These are phyloP conservation scores for Etia nguti DNA, from an alignment of 2,113 vertebrate genomes.

Conservation along the genomic window DNA sequence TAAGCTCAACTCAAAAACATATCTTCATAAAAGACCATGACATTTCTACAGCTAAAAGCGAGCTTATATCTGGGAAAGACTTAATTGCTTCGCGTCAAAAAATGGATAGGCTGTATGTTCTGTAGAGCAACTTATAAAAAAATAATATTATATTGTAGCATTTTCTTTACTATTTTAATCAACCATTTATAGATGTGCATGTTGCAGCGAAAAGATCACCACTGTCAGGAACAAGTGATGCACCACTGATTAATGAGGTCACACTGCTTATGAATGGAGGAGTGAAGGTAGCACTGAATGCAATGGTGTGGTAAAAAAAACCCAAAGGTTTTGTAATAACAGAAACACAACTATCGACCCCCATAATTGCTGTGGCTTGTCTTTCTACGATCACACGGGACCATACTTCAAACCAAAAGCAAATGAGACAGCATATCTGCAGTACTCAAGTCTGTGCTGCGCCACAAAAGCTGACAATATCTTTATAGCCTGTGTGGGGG, in stretches of 20 bases:
- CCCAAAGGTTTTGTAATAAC: neutral
- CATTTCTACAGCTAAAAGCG: neutral
- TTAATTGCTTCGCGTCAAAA: neutral
- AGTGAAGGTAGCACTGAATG: slow-evolving; percentile 23
- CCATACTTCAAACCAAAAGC: neutral
- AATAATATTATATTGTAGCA: neutral
- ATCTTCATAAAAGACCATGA: neutral
- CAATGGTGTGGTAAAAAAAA: slow-evolving; percentile 16
- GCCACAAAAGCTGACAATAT: slow-evolving; percentile 52
- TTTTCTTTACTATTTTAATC: neutral
- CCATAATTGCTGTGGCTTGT: neutral
- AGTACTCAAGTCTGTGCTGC: slow-evolving; percentile 15
- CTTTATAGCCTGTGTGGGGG: slow-evolving; percentile 44
- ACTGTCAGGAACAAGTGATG: slow-evolving; percentile 33
- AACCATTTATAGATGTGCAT: neutral
- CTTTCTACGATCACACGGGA: slow-evolving; percentile 12
- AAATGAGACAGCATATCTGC: slow-evolving; percentile 39
- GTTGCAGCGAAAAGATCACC: slow-evolving; percentile 24
- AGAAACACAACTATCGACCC: neutral
- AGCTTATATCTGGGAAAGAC: neutral
- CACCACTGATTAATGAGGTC: slow-evolving; percentile 39
- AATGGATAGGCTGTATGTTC: neutral
- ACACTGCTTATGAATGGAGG: slow-evolving; percentile 24
- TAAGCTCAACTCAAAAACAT: neutral
- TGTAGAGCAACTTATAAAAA: neutral